Evolutionary conservation across 1,140 invertebrate genomes (phyloP).

Genomic region (Penaeus indicus): DNA sequence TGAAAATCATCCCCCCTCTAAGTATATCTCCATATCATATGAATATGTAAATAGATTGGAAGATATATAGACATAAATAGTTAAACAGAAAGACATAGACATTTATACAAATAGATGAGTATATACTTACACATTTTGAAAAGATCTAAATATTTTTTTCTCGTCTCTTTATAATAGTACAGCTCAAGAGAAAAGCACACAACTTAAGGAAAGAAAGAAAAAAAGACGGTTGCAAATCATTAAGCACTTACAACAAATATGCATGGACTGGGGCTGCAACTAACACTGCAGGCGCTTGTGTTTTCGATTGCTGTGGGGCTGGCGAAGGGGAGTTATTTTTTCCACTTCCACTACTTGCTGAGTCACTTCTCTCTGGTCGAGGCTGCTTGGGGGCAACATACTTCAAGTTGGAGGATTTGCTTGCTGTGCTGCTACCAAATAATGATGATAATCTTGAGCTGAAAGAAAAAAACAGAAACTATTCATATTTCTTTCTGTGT

Average conservation of each 20-base stretch:
- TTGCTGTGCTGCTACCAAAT: constrained; percentile 18
- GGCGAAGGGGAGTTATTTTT: not conserved
- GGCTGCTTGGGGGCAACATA: constrained; percentile 45
- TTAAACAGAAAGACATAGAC: too few relatives aligned
- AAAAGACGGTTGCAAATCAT: not conserved
- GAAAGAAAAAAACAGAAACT: not conserved
- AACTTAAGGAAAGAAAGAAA: too few relatives aligned
- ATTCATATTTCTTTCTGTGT: too few relatives aligned
- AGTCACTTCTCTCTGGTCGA: not conserved
- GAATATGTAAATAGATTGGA: too few relatives aligned
- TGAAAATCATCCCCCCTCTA: too few relatives aligned
- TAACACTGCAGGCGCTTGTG: not conserved
- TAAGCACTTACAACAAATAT: constrained; percentile 32
- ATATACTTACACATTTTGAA: too few relatives aligned
- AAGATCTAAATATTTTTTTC: too few relatives aligned
- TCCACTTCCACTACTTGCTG: not conserved
- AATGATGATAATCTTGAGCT: constrained; percentile 36
- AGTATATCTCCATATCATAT: too few relatives aligned
- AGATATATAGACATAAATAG: too few relatives aligned
- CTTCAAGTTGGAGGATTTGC: constrained; percentile 41
- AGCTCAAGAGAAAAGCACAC: too few relatives aligned
- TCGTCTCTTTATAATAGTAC: too few relatives aligned
- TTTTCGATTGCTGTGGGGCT: constrained; percentile 1
- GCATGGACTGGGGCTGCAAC: constrained; percentile 36
- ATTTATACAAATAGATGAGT: too few relatives aligned